phyloP scores from a whole-genome alignment of 2,888 invertebrate genomes.

The Synergus itoensis region DNA sequence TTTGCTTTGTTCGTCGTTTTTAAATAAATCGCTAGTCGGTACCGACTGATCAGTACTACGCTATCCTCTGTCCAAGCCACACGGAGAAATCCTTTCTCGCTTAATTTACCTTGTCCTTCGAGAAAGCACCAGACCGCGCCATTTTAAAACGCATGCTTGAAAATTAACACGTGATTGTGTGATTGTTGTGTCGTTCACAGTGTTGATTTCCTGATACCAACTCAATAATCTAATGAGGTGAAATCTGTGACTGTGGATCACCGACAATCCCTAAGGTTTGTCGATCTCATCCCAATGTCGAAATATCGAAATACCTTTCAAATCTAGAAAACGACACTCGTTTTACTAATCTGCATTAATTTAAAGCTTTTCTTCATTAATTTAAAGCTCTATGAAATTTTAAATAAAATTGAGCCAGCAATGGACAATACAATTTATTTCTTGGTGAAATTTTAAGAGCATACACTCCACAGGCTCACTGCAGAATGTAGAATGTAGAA shows the following conservation, averaged over 20 bases:
- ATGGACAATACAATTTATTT: not conserved
- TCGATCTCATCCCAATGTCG: conserved; percentile 2
- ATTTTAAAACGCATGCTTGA: not conserved
- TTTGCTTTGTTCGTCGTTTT: conserved; percentile 38
- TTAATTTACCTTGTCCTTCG: conserved; percentile 31
- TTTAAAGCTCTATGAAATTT: not conserved
- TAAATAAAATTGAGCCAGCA: not conserved
- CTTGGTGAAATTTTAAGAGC: conserved; percentile 19
- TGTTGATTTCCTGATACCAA: conserved; percentile 9
- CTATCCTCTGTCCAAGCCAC: conserved; percentile 37
- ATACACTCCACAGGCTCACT: not conserved
- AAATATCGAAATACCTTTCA: not conserved
- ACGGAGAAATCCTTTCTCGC: conserved; percentile 38
- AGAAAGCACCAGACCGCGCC: conserved; percentile 11
- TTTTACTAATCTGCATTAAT: not conserved
- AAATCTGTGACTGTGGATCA: conserved; percentile 14
- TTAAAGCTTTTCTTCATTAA: not conserved
- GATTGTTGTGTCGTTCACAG: conserved; percentile 11
- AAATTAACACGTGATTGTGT: conserved; percentile 8
- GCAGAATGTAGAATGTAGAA: no score
- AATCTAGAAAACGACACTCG: not conserved
- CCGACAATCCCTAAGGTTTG: conserved; percentile 20
- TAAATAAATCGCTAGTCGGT: conserved; percentile 32
- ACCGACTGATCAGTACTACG: conserved; percentile 27
- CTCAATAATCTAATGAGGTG: conserved; percentile 23